Evolutionary conservation across 2,797 vertebrate genomes (phyloP).

Genomic region (Percopsis omiscomaycus): DNA sequence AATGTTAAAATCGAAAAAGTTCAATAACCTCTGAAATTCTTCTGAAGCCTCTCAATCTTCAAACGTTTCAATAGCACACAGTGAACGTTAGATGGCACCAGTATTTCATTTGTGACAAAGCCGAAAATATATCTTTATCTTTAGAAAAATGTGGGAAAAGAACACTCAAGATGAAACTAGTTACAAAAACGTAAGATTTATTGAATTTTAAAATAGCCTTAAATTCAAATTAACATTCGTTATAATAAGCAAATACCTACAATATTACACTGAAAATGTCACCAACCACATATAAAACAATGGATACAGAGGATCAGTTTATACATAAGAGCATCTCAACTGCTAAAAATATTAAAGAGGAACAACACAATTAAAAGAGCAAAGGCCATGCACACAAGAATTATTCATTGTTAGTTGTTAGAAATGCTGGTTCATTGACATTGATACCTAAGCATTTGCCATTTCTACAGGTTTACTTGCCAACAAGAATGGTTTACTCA

Average conservation of each 20-base stretch:
- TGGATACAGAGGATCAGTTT: constrained; percentile 58
- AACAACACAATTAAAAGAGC: constrained; percentile 47
- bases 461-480: constrained; percentile 21
- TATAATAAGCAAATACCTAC: constrained; percentile 64
- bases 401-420: constrained; percentile 49
- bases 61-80: neutral
- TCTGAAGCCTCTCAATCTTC: neutral
- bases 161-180: constrained; percentile 12
- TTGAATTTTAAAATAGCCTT: constrained; percentile 74
- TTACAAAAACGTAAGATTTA: constrained; percentile 70
- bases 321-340: constrained; percentile 47
- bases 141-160: neutral
- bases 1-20: too few species aligned
- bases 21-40: too few species aligned
- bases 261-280: constrained; percentile 70
- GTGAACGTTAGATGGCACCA: constrained; percentile 45
- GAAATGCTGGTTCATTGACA: constrained; percentile 53
- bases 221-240: constrained; percentile 71
- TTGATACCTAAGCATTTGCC: constrained; percentile 30
- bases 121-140: too few species aligned
- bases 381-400: constrained; percentile 62
- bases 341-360: constrained; percentile 46
- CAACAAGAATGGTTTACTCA: constrained; percentile 9
- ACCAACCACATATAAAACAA: constrained; percentile 68
- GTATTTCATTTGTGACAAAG: constrained; percentile 17